A percentile compares a stretch with the other conserved stretches of the same genome.
Evolutionary conservation across 2,797 vertebrate species (phyloP).

Genomic region (Urosaurus nigricauda): DNA sequence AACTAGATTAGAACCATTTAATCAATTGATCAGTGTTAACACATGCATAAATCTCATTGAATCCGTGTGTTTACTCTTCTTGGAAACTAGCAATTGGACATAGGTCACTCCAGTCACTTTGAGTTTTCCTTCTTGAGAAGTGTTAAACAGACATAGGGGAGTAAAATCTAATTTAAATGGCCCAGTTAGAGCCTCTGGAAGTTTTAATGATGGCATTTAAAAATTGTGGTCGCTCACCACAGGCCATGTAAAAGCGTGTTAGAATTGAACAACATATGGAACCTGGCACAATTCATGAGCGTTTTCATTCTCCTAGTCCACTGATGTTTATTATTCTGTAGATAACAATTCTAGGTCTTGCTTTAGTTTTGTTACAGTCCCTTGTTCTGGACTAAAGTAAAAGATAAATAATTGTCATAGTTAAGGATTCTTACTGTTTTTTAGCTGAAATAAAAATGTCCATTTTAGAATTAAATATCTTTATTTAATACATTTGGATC

Average conservation of each 20-base stretch:
- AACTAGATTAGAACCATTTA: too few species aligned
- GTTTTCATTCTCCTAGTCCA: background rate
- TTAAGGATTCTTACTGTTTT: background rate
- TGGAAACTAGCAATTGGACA: too few species aligned
- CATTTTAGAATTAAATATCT: slow-evolving; percentile 65
- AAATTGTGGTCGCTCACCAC: too few species aligned
- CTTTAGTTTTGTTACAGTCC: background rate
- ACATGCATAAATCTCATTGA: too few species aligned
- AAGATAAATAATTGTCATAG: background rate
- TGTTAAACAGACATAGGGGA: too few species aligned
- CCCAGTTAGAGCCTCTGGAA: too few species aligned
- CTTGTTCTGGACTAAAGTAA: background rate
- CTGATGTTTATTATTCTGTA: background rate
- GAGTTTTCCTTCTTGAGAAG: too few species aligned
- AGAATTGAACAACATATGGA: background rate
- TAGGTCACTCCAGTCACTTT: too few species aligned
- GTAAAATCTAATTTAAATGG: too few species aligned
- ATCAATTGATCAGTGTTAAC: too few species aligned
- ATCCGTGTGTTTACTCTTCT: too few species aligned
- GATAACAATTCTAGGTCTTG: background rate
- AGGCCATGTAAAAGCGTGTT: background rate
- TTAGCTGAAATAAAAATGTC: slow-evolving; percentile 46
- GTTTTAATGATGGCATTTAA: too few species aligned
- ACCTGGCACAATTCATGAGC: background rate
- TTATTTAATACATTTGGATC: slow-evolving; percentile 68